Evolutionary conservation across 2,797 vertebrate species (phyloP), one percentile per base, ranked within the genome.

Genomic region (Pampus argenteus): DNA sequence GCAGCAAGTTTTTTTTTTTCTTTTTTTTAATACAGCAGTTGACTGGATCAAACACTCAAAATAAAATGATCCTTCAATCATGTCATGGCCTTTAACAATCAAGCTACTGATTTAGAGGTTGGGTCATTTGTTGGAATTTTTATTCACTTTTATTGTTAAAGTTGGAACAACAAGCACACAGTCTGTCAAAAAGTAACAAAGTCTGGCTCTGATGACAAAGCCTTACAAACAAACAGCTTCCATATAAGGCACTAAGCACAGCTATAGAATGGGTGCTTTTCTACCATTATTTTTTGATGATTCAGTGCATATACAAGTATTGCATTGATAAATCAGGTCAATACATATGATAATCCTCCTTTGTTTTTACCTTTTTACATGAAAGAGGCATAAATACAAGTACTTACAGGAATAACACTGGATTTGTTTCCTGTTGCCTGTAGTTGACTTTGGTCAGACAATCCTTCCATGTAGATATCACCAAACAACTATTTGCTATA

Each of bases 11-110:
- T n/a, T n/a, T 25, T 55, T 20, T 23, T 42, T 38, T 29, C 1
- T 58, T 58, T 23, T 17, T 25, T 23, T 22, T 47, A 28, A 49
- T 25, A 18, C 22, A 38, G 22, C 15, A 34, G 17, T 45, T 62
- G 3, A 50, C 31, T 20, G 5, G 25, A 62, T 11, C 23, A 47
- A 6, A 64, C 40, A 26, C 52, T 48, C 18, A 13, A 54, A 54
- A 66, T 36, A 61, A 54, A 60, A 51, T 11, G 10, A 29, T 50
- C 10, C 36, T 55, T 79, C 26, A 26, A 22, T 44, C 68, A 77
- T 71, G 63, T 42, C 52, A 31, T 49, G 38, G 48, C 73, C 69
- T 82, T 71, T 55, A 78, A 38, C 40, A 59, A 25, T 31, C n/a
- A 6, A 51, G 42, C 31, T 66, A 71, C 61, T 0, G 20, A 83